Evolutionary conservation across 2,113 vertebrate genomes (phyloP).

Genomic region (Danionella cerebrum): DNA sequence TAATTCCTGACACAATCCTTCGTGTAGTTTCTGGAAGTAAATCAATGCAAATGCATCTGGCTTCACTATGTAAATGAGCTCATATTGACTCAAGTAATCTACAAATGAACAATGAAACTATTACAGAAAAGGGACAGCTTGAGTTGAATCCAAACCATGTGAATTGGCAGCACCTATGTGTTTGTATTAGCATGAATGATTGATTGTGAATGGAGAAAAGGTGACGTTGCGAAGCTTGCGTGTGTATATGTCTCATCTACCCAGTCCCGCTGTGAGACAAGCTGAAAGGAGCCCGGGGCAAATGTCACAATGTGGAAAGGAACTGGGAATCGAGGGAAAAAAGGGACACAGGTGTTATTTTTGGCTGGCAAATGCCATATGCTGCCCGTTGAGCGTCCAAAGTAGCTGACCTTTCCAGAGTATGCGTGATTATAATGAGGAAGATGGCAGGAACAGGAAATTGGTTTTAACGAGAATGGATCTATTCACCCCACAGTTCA

Average conservation of each 20-base stretch:
- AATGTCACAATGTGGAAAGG: slow-evolving; percentile 21
- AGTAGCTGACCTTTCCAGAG: slow-evolving; percentile 29
- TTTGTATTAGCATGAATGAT: not conserved
- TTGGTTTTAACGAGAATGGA: slow-evolving; percentile 17
- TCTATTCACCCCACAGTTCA: not conserved
- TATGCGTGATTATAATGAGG: not conserved
- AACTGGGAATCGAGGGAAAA: not conserved
- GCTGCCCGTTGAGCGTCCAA: slow-evolving; percentile 17
- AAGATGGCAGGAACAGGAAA: slow-evolving; percentile 10
- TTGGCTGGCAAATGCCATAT: slow-evolving; percentile 30
- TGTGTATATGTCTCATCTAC: not conserved
- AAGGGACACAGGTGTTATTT: slow-evolving; percentile 25
- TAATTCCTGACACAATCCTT: not conserved
- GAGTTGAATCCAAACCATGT: not conserved
- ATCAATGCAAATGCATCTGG: not conserved
- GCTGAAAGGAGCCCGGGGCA: slow-evolving; percentile 17
- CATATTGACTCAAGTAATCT: not conserved
- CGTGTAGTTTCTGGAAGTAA: not conserved
- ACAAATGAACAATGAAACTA: slow-evolving; percentile 18
- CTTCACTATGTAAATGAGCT: not conserved
- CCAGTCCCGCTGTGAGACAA: not conserved
- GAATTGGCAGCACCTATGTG: not conserved
- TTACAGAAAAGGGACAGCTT: not conserved
- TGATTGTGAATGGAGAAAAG: slow-evolving; percentile 1
- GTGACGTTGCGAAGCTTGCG: not conserved